These are phyloP conservation scores for Silurus aristotelis DNA, from an alignment of 2,797 vertebrate species.

Conservation along the genomic window DNA sequence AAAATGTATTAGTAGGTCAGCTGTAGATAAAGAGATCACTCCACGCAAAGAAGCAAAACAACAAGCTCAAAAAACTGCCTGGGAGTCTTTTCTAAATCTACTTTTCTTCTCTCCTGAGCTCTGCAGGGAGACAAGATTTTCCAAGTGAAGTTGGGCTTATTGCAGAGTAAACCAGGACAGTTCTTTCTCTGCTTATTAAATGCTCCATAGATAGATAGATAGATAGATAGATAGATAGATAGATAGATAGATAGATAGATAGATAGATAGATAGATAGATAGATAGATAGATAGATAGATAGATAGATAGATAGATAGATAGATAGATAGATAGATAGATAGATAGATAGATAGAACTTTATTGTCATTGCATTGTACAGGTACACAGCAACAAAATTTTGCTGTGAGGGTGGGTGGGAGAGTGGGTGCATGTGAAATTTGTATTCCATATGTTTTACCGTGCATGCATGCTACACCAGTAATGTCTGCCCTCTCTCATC, in stretches of 20 bases:
- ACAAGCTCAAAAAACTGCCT: slow-evolving; percentile 7
- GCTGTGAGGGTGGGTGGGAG: too few relatives aligned
- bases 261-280: too few relatives aligned
- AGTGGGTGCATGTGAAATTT: slow-evolving; percentile 28
- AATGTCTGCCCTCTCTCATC: slow-evolving; percentile 37
- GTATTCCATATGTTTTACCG: slow-evolving; percentile 36
- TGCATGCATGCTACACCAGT: slow-evolving; percentile 34
- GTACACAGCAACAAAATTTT: too few relatives aligned
- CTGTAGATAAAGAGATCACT: slow-evolving; percentile 5
- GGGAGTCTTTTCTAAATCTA: slow-evolving; percentile 6
- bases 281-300: too few relatives aligned
- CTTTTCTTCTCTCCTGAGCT: slow-evolving; percentile 30
- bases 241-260: too few relatives aligned
- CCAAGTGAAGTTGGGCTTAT: slow-evolving; percentile 25
- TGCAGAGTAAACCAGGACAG: slow-evolving; percentile 33
- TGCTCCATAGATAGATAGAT: neutral
- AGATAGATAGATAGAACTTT: too few relatives aligned
- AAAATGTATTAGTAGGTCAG: neutral
- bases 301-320: too few relatives aligned
- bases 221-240: too few relatives aligned
- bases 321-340: too few relatives aligned
- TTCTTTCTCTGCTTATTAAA: slow-evolving; percentile 34
- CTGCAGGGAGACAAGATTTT: slow-evolving; percentile 24
- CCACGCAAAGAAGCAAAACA: slow-evolving; percentile 6
- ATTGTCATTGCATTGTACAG: too few relatives aligned